A percentile compares a stretch with the other conserved stretches of the same genome.
Evolutionary conservation across 2,888 invertebrate genomes (phyloP).

Genomic region (Melanophora roralis): DNA sequence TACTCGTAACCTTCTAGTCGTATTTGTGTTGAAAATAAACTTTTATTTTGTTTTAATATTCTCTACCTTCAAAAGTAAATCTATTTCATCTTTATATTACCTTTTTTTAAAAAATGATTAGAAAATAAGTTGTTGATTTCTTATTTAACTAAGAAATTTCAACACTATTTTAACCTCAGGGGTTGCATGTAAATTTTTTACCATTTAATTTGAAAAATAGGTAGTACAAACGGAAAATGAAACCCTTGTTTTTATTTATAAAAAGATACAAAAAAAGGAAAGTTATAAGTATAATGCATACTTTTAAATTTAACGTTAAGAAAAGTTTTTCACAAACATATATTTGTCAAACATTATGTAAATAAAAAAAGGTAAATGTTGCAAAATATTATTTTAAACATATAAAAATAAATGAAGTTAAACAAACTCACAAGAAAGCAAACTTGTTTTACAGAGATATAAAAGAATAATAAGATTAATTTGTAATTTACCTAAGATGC

Average conservation of each 20-base stretch:
- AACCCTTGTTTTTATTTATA: slow-evolving; percentile 23
- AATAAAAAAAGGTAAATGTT: slow-evolving; percentile 39
- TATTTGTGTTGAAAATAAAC: no score
- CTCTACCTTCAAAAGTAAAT: no score
- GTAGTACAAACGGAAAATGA: not conserved
- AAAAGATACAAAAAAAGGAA: no score
- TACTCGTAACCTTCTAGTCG: no score
- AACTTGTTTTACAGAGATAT: no score
- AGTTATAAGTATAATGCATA: no score
- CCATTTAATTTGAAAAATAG: slow-evolving; percentile 46
- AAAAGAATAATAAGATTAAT: no score
- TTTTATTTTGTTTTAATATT: no score
- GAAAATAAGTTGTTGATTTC: slow-evolving; percentile 24
- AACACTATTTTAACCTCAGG: slow-evolving; percentile 53
- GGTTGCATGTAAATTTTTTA: slow-evolving; percentile 50
- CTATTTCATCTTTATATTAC: no score
- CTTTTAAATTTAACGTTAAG: not conserved
- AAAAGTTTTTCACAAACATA: not conserved
- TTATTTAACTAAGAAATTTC: slow-evolving; percentile 50
- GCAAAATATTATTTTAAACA: slow-evolving; percentile 16
- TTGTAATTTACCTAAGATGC: no score
- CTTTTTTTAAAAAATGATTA: slow-evolving; percentile 14
- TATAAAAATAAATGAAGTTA: not conserved
- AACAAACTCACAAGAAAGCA: no score
- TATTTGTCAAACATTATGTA: slow-evolving; percentile 8